These are phyloP conservation scores for Tipula helvola DNA, from an alignment of 2,888 invertebrate genomes.

Conservation along the genomic window DNA sequence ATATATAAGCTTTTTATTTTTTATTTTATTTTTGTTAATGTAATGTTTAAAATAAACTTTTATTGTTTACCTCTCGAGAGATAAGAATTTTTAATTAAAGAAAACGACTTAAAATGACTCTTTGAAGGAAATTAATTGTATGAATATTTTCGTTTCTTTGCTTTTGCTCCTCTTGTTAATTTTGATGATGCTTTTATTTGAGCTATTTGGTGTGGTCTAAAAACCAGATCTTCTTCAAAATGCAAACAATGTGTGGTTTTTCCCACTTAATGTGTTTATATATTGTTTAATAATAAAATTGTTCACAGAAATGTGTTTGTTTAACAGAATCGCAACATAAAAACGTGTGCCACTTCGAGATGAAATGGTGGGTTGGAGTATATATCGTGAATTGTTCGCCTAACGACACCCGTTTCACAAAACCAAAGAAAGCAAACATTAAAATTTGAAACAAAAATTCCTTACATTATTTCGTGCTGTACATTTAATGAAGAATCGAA, in stretches of 20 bases:
- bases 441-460: neutral
- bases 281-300: neutral
- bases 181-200: neutral
- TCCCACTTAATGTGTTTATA: neutral
- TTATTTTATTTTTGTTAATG: neutral
- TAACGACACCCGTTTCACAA: neutral
- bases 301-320: neutral
- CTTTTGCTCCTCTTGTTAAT: neutral
- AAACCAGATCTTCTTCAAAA: neutral
- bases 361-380: neutral
- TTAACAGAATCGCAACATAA: neutral
- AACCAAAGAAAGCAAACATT: neutral
- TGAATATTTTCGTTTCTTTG: neutral
- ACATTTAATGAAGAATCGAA: neutral
- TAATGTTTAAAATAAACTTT: neutral
- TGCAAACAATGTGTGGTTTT: neutral
- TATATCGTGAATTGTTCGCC: neutral
- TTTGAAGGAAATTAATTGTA: neutral
- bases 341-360: neutral
- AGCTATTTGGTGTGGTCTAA: neutral
- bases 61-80: neutral
- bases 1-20: neutral
- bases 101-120: neutral
- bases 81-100: slow-evolving; percentile 4
- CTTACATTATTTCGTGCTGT: neutral